Base-by-base conservation (phyloP, 1,140 invertebrate genomes). In the Ridgeia piscesae region DNA sequence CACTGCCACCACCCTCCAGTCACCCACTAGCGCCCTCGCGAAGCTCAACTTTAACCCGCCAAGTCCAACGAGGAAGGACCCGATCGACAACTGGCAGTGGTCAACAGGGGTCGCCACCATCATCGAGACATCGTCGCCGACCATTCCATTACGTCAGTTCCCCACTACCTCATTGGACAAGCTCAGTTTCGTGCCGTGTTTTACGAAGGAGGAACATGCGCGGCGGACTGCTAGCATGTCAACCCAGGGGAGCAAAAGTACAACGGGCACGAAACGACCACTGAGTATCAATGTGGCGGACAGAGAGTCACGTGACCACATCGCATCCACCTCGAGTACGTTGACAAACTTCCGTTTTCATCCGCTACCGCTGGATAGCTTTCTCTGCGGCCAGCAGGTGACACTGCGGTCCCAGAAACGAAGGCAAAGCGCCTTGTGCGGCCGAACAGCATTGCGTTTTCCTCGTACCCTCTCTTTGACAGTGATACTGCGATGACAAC, bases 21-120 rank as follows among this genome's bases (percentile, higher is more conserved):
- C 95, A 35, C 96, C 96, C 35, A 96, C 96, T 50, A 95, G 95
- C 50, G 96, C 96, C 17, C 93, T 96, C 91, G 95, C 96, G 0
- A 94, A 95, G 91, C 94, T 96, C 11, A 95, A 95, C 92, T 96
- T 96, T 92, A 94, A 94, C 42, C 90, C 92, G n/a, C 88, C 92
- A 0, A 50, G 91, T 88, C 89, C 92, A 8, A 93, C 93, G 50
- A 93, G 93, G 31, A 50, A 92, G 9, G 77, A 92, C 34, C 89
- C 90, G 89, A 92, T 34, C 31, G 91, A 33, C 91, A 50, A 90
- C 34, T 91, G 88, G 92, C 34, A 89, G 77, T n/a, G 92, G 58
- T 35, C 33, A 35, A 33, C 88, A 58, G 34, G 34, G 35, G 88
- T 91, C 89, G 33, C 35, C 35, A 33, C 33, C 17, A 77, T 77